Base-by-base conservation (phyloP, 1,140 invertebrate species). In the Phymastichus coffea region DNA sequence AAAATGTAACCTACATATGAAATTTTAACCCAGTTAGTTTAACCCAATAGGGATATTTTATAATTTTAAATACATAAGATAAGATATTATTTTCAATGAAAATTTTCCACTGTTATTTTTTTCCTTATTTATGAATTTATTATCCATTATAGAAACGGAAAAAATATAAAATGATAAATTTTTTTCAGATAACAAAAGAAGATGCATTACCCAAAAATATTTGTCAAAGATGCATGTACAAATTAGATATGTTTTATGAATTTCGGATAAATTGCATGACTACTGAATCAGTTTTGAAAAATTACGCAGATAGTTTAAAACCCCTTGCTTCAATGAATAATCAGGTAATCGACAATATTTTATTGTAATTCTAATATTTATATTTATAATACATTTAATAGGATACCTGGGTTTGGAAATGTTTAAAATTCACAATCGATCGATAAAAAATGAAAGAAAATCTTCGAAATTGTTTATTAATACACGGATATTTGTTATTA, bases 191-290 rank as follows among this genome's bases (percentile, higher is more conserved):
- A 70, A 84, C 83, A 63, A 87, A 88, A 74, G 86, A 88, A 67
- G 87, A 88, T 75, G 85, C 81, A 56, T 73, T 88, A 60, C 86
- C 86, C 37, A 87, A 88, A 79, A 86, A 86, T 74, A 86, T 88
- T 66, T 88, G 87, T 68, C 86, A 87, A 74, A 76, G 82, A 17
- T 88, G 86, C 66, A 73, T 87, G 22, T 82, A 81, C 14, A 81
- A 85, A 47, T 70, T 87, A 66, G 85, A 88, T 40, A 84, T 86
- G 73, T 81, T 88, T 53, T 87, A 85, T 69, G 87, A 88, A 64
- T 88, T 86, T 81, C 80, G 85, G 19, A 80, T 85, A 57, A 84
- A 76, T 67, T 86, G 83, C 61, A 78, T 86, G 66, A 80, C 81
- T 56, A 88, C 85, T 8, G 85, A 87, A 63, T 83, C 83, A 1